These are phyloP conservation scores for Strigamia crassipes DNA, from an alignment of 2,888 invertebrate genomes.

Conservation along the genomic window DNA sequence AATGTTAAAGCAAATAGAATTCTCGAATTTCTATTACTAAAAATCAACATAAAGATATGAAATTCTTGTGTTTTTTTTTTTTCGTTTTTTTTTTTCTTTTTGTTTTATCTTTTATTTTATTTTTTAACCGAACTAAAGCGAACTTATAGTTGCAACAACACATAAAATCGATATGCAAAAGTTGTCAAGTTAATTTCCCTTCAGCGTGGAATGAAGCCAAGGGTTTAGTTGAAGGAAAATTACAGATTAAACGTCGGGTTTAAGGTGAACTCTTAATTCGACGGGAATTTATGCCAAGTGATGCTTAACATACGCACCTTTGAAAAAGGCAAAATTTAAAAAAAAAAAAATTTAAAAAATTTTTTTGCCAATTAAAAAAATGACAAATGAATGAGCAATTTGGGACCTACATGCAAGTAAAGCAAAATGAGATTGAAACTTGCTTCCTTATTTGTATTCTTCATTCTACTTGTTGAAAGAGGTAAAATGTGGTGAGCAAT, in stretches of 20 bases:
- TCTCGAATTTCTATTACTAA: too few species aligned
- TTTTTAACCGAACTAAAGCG: too few species aligned
- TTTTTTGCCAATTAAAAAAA: too few species aligned
- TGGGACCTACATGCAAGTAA: background rate
- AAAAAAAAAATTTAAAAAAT: too few species aligned
- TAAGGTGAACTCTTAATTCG: background rate
- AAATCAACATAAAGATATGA: too few species aligned
- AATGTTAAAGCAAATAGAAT: too few species aligned
- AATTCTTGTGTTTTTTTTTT: too few species aligned
- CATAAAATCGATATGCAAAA: background rate
- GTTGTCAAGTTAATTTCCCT: background rate
- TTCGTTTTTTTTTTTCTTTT: too few species aligned
- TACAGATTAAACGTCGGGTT: constrained; percentile 1
- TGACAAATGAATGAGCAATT: background rate
- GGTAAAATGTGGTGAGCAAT: background rate
- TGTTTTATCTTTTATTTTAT: too few species aligned
- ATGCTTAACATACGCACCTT: background rate
- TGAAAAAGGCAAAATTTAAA: background rate
- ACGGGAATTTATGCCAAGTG: background rate
- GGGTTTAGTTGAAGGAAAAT: background rate
- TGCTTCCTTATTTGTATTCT: constrained; percentile 6
- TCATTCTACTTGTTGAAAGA: background rate
- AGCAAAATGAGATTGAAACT: background rate
- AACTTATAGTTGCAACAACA: too few species aligned
- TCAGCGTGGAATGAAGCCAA: background rate